phyloP scores from a whole-genome alignment of 2,888 invertebrate genomes.

The Yponomeuta evonymella region DNA sequence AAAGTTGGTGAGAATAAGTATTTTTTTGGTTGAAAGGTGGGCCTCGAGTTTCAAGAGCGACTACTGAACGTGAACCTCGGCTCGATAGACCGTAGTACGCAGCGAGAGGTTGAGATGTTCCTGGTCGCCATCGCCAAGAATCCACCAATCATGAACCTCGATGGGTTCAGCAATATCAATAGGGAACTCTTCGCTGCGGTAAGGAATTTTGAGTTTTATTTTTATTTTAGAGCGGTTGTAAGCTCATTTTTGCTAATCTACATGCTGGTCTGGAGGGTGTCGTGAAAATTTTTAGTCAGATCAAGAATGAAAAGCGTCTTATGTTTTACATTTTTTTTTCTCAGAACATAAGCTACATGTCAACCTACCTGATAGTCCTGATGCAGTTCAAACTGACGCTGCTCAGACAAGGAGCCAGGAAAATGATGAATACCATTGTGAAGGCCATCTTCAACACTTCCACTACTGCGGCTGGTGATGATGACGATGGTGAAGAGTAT shows the following conservation, averaged over 20 bases:
- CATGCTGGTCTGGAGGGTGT: too few relatives aligned
- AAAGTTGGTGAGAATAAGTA: background rate
- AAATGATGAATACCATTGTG: conserved; percentile 44
- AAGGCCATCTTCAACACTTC: conserved; percentile 47
- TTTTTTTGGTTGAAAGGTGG: conserved; percentile 51
- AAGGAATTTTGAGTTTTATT: conserved; percentile 30
- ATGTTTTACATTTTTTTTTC: conserved; percentile 27
- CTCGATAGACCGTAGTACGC: conserved; percentile 78
- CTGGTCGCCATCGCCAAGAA: conserved; percentile 84
- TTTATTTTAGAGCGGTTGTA: background rate
- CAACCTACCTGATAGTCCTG: conserved; percentile 82
- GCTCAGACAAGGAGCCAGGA: conserved; percentile 69
- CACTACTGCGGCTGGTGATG: conserved; percentile 39
- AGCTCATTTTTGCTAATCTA: too few relatives aligned
- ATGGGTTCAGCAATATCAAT: conserved; percentile 84
- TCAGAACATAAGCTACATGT: conserved; percentile 83
- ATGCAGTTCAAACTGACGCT: conserved; percentile 83
- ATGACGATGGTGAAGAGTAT: conserved; percentile 36
- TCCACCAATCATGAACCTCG: conserved; percentile 85
- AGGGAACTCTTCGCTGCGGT: conserved; percentile 81
- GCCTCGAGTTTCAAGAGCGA: conserved; percentile 78
- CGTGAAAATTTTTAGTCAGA: too few relatives aligned
- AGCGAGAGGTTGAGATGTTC: conserved; percentile 84
- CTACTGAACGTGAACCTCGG: conserved; percentile 81
- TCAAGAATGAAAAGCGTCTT: background rate